Evolutionary conservation across 2,113 vertebrate species (phyloP).

Genomic region (Cygnus buccinator): DNA sequence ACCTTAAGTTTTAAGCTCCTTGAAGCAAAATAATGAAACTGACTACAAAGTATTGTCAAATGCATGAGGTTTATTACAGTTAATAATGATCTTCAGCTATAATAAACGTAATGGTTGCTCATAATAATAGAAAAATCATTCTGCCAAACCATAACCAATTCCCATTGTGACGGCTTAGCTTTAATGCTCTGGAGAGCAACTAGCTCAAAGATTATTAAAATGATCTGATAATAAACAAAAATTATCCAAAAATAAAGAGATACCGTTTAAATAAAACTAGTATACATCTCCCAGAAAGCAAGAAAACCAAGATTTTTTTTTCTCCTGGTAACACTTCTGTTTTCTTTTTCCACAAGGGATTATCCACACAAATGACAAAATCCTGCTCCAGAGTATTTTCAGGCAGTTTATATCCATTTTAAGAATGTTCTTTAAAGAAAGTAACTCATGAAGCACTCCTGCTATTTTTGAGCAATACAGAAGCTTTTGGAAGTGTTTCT

Average conservation of each 20-base stretch:
- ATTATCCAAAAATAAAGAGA: background rate
- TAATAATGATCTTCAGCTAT: background rate
- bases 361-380: background rate
- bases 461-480: background rate
- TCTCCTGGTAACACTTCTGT: background rate
- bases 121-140: background rate
- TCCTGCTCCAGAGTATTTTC: background rate
- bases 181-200: background rate
- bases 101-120: background rate
- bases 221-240: background rate
- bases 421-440: background rate
- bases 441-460: background rate
- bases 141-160: background rate
- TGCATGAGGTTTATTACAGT: slow-evolving; percentile 35
- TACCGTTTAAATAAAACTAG: background rate
- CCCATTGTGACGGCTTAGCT: background rate
- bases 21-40: slow-evolving; percentile 34
- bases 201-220: background rate
- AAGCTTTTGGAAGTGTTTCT: background rate
- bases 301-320: background rate
- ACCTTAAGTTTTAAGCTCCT: background rate
- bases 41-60: slow-evolving; percentile 44
- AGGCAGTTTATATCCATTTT: background rate
- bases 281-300: background rate
- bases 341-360: background rate